Evolutionary conservation across 2,113 vertebrate species (phyloP).

Genomic region (Emydura subglobosa): DNA sequence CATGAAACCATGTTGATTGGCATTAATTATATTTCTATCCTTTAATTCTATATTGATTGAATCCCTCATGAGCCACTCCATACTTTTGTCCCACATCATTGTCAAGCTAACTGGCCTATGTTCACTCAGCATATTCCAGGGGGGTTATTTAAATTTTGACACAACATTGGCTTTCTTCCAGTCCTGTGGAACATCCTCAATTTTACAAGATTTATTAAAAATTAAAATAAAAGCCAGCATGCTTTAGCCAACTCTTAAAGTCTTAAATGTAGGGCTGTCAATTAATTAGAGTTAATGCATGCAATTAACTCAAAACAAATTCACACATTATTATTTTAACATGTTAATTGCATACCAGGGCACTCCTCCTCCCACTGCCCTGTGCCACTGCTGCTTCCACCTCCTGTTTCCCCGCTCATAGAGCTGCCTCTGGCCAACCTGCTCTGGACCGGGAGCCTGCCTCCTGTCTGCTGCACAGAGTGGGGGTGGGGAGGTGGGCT

Average conservation of each 20-base stretch:
- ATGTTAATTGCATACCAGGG: too few species aligned
- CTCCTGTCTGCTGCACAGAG: too few species aligned
- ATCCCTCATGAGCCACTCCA: rapidly evolving
- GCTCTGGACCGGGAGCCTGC: too few species aligned
- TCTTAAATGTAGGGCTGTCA: not conserved
- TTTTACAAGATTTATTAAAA: not conserved
- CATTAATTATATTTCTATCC: not conserved
- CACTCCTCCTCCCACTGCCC: too few species aligned
- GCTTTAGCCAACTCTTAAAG: not conserved
- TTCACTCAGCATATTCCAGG: rapidly evolving
- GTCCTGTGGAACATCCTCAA: not conserved
- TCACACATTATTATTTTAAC: too few species aligned
- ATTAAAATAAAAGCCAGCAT: not conserved
- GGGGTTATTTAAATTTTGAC: not conserved
- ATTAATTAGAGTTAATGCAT: too few species aligned
- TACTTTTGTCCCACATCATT: rapidly evolving
- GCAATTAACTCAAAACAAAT: too few species aligned
- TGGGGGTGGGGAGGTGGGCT: too few species aligned
- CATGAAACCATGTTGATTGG: not conserved
- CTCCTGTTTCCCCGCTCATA: too few species aligned
- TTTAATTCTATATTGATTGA: not conserved
- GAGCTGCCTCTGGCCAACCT: too few species aligned
- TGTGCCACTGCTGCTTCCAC: too few species aligned
- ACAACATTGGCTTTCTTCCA: not conserved
- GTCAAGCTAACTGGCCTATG: not conserved